Evolutionary conservation across 2,797 vertebrate species (phyloP).

Genomic region (Rallus crepitans): DNA sequence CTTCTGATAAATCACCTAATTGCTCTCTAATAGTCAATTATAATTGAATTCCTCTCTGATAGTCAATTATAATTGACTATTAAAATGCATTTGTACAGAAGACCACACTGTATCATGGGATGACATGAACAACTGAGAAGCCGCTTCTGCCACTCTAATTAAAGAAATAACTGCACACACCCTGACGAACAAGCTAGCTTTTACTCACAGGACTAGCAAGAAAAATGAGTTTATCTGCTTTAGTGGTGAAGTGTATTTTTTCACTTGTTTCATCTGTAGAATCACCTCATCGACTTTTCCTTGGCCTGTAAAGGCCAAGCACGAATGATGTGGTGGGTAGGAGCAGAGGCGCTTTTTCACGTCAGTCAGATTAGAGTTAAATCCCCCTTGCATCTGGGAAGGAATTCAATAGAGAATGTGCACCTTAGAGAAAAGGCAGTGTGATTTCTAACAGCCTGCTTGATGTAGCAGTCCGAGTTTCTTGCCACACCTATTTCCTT

Average conservation of each 20-base stretch:
- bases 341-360: neutral
- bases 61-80: neutral
- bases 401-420: neutral
- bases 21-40: too few relatives aligned
- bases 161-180: neutral
- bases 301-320: constrained; percentile 13
- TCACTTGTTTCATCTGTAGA: neutral
- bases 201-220: neutral
- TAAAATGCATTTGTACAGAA: neutral
- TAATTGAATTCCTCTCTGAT: neutral
- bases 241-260: neutral
- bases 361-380: constrained; percentile 6
- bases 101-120: neutral
- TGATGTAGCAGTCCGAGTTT: neutral
- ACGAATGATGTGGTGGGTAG: neutral
- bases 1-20: neutral
- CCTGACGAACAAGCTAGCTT: neutral
- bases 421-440: neutral
- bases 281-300: constrained; percentile 20
- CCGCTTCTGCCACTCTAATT: neutral
- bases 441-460: neutral
- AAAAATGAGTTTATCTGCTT: neutral
- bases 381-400: neutral
- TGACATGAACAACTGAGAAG: neutral
- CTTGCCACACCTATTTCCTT: neutral